These are phyloP conservation scores for Euura lappo DNA, from an alignment of 1,140 invertebrate genomes.

Conservation along the genomic window DNA sequence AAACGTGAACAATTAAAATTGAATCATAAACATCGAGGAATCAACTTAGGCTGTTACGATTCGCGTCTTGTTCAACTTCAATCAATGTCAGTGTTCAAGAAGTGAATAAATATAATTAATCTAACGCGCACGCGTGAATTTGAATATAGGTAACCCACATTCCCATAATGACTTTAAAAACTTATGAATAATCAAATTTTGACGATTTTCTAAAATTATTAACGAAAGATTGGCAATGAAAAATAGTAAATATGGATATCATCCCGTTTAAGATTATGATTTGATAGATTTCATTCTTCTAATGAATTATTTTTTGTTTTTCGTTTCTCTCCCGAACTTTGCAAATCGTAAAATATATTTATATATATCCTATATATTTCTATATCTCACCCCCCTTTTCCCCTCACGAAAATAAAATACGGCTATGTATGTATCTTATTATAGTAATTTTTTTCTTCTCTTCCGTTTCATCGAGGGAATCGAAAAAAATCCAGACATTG, in stretches of 20 bases:
- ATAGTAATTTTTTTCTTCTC: no score
- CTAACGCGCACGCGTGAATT: no score
- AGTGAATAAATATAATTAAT: no score
- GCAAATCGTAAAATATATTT: slow-evolving; percentile 3
- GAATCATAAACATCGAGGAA: no score
- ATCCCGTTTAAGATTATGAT: background rate
- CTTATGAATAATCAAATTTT: background rate
- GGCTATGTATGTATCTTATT: background rate
- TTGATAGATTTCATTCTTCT: background rate
- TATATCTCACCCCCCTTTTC: background rate
- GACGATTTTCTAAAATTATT: background rate
- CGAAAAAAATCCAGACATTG: no score
- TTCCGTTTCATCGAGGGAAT: no score
- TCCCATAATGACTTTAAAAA: background rate
- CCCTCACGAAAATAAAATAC: background rate
- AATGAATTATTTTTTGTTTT: background rate
- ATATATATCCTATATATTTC: background rate
- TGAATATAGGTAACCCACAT: no score
- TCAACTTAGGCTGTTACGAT: no score
- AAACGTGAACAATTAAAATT: no score
- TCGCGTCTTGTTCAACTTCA: no score
- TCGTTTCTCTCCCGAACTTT: background rate
- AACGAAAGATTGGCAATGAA: no score
- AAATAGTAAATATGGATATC: background rate
- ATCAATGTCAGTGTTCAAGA: no score